Conservation (phyloP, 2,113 vertebrate genomes). For the Passer domesticus region DNA sequence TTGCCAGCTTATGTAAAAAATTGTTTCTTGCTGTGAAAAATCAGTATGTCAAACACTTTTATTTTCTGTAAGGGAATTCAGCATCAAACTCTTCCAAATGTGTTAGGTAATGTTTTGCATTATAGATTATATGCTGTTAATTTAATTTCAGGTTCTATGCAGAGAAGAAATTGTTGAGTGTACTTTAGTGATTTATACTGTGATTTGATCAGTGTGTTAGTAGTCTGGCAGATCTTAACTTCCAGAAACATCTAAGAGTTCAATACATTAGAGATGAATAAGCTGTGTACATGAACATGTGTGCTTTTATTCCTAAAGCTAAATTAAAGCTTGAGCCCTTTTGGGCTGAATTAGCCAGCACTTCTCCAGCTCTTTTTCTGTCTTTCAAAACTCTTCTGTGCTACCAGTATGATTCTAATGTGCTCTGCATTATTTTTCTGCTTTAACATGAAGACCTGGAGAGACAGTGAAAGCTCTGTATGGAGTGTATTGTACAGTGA, state of each 20-base stretch:
- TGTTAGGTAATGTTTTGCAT: not conserved
- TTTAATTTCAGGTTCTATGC: slow-evolving; percentile 3
- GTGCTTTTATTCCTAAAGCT: slow-evolving; percentile 28
- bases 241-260: not conserved
- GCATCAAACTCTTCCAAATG: not conserved
- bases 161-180: not conserved
- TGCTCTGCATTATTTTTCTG: slow-evolving; percentile 48
- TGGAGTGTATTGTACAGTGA: slow-evolving; percentile 52
- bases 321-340: slow-evolving; percentile 33
- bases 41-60: not conserved
- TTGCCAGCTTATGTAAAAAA: not conserved
- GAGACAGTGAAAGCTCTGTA: slow-evolving; percentile 51
- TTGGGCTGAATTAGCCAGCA: not conserved
- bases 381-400: not conserved
- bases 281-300: not conserved
- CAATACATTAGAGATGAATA: not conserved
- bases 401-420: slow-evolving; percentile 36
- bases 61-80: not conserved
- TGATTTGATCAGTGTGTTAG: slow-evolving; percentile 16
- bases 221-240: not conserved
- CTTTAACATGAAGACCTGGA: slow-evolving; percentile 58
- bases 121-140: not conserved
- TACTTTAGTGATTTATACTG: slow-evolving; percentile 13
- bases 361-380: not conserved
- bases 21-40: not conserved